Conservation (phyloP, 1,140 invertebrate species). For the Cryptotermes secundus region DNA sequence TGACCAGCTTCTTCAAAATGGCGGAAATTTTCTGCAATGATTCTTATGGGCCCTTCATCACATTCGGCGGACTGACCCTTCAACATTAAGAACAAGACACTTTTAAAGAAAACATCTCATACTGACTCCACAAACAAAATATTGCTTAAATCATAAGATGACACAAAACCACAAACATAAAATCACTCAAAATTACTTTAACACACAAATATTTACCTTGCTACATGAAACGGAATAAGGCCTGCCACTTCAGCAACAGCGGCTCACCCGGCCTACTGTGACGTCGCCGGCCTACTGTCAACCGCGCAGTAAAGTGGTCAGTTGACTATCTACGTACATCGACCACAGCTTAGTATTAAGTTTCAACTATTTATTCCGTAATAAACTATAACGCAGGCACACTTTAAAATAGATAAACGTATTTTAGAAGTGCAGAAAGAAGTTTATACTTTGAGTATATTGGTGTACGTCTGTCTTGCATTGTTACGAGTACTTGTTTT, state of each 20-base stretch:
- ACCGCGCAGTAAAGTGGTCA: slow-evolving; percentile 21
- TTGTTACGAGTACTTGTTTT: slow-evolving; percentile 4
- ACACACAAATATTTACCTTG: slow-evolving; percentile 51
- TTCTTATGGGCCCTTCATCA: slow-evolving; percentile 30
- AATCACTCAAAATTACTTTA: slow-evolving; percentile 21
- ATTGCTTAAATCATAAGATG: neutral
- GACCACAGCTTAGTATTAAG: neutral
- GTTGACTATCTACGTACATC: slow-evolving; percentile 22
- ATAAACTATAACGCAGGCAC: neutral
- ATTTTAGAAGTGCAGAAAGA: neutral
- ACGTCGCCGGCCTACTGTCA: slow-evolving; percentile 56
- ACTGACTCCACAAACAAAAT: neutral
- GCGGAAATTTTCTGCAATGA: slow-evolving; percentile 35
- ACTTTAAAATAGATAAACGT: neutral
- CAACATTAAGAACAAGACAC: slow-evolving; percentile 26
- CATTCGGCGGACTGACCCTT: slow-evolving; percentile 32
- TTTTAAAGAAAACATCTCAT: neutral
- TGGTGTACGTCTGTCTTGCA: neutral
- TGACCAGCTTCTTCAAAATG: slow-evolving; percentile 36
- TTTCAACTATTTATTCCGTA: neutral
- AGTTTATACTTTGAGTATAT: neutral
- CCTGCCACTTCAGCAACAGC: slow-evolving; percentile 52
- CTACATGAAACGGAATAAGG: slow-evolving; percentile 56
- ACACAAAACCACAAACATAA: neutral
- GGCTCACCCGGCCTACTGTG: slow-evolving; percentile 56